A percentile compares a stretch with the other conserved stretches of the same genome.
Conservation (phyloP, 1,140 invertebrate genomes). For the Scaptodrosophila lebanonensis region DNA sequence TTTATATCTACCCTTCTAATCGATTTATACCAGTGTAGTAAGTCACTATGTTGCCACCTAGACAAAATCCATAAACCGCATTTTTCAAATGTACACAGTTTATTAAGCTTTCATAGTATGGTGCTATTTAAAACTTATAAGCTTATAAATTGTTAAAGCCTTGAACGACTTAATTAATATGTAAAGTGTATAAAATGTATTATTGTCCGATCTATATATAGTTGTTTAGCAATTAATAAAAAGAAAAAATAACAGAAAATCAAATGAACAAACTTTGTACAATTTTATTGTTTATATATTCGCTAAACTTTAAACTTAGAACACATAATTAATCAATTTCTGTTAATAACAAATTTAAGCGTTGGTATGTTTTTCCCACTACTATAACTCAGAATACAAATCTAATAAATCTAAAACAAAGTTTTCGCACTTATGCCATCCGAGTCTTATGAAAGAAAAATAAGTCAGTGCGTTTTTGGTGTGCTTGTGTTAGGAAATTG, state of each 20-base stretch:
- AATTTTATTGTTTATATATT: constrained; percentile 22
- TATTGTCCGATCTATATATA: constrained; percentile 51
- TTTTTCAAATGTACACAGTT: too few relatives aligned
- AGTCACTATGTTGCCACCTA: too few relatives aligned
- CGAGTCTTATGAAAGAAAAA: constrained; percentile 38
- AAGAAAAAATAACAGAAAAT: constrained; percentile 15
- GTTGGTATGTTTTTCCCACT: constrained; percentile 28
- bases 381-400: constrained; percentile 63
- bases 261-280: constrained; percentile 27
- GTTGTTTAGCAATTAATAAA: constrained; percentile 15
- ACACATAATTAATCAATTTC: constrained; percentile 50
- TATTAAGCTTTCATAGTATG: too few relatives aligned
- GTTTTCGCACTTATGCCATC: constrained; percentile 7
- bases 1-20: too few relatives aligned
- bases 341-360: constrained; percentile 58
- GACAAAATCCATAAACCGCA: too few relatives aligned
- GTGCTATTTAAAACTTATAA: constrained; percentile 3
- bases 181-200: constrained; percentile 16
- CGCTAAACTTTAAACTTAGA: constrained; percentile 49
- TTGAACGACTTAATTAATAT: constrained; percentile 13
- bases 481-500: constrained; percentile 17
- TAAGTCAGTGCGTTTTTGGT: constrained; percentile 58
- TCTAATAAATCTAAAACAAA: constrained; percentile 32
- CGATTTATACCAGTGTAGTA: too few relatives aligned
- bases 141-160: too few relatives aligned